Evolutionary conservation across 2,797 vertebrate species (phyloP), one percentile per base, ranked within the genome.

Genomic region (Clarias fuscus): DNA sequence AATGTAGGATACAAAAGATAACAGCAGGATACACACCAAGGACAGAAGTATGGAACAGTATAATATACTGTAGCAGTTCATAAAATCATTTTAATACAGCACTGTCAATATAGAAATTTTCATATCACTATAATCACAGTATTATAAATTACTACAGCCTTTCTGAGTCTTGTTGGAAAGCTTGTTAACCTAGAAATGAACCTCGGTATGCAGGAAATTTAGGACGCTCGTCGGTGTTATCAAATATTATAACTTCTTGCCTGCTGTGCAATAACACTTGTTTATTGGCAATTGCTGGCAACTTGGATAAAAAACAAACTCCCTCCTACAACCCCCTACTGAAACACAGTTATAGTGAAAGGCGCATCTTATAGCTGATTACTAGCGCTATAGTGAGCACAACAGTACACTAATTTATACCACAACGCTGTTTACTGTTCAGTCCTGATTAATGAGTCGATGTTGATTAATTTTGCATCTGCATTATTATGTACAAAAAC

Each of bases 161-260:
- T 14, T 65, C 48, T 43, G 37, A 18, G 61, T 65, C 79, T 65
- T 48, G 78, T 81, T 81, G 61, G 78, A 65, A 81, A 81, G 78
- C 78, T 81, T 81, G 79, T 81, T 81, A 81, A 81, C 79, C 79
- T 53, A 65, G 27, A 81, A 81, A 48, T 81, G 79, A 65, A 81
- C 79, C 79, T 81, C 24, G 18, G 79, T 27, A 27, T 2, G 14
- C 78, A 80, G 61, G 37, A 81, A 64, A 82, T 67, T 65, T 82
- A 82, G 79, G 64, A 67, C 79, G 67, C 79, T 67, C 79, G 27
- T 53, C n/a, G 13, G 62, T 82, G 62, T 82, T 82, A 82, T 82
- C 62, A 82, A 67, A 82, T 82, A 82, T 82, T 82, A 82, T 82
- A 67, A 82, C 79, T 30, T 82, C 62, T 82, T 67, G 79, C 79